A percentile compares a stretch with the other conserved stretches of the same genome.
These are phyloP conservation scores for Scelioninae gen. 1 DNA, from an alignment of 2,888 invertebrate genomes.

Conservation along the genomic window DNA sequence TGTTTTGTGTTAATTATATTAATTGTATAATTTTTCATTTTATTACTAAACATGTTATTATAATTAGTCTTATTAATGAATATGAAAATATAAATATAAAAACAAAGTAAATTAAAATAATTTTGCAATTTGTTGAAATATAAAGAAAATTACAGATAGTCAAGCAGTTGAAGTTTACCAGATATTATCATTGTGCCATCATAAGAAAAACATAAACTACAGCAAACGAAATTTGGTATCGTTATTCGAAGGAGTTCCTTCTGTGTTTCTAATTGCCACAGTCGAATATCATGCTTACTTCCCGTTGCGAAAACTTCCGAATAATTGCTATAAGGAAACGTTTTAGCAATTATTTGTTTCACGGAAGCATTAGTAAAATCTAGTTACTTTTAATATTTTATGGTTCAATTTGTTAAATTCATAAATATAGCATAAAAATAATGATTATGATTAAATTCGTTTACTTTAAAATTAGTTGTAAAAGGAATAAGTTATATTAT, in stretches of 20 bases:
- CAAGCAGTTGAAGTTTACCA: conserved; percentile 85
- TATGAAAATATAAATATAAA: too few relatives aligned
- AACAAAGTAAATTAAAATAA: too few relatives aligned
- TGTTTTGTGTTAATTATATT: conserved; percentile 73
- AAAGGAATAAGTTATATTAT: too few relatives aligned
- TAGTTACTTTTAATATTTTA: too few relatives aligned
- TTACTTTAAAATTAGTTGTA: too few relatives aligned
- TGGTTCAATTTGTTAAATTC: too few relatives aligned
- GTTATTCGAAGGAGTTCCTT: conserved; percentile 93
- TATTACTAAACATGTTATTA: neutral
- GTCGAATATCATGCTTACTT: conserved; percentile 92
- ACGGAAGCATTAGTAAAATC: too few relatives aligned
- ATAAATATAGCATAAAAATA: too few relatives aligned
- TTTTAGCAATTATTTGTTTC: neutral
- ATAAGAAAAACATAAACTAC: conserved; percentile 90
- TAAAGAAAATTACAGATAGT: too few relatives aligned
- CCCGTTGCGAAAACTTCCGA: conserved; percentile 95
- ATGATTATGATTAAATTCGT: too few relatives aligned
- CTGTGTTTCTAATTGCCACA: conserved; percentile 91
- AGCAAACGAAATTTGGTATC: conserved; percentile 95
- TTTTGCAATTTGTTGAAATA: too few relatives aligned
- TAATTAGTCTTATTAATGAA: too few relatives aligned
- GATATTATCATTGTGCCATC: conserved; percentile 93
- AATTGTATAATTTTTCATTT: neutral
- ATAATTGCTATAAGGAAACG: conserved; percentile 87